phyloP scores from a whole-genome alignment of 2,888 invertebrate species.

The Toxonevra muliebris region DNA sequence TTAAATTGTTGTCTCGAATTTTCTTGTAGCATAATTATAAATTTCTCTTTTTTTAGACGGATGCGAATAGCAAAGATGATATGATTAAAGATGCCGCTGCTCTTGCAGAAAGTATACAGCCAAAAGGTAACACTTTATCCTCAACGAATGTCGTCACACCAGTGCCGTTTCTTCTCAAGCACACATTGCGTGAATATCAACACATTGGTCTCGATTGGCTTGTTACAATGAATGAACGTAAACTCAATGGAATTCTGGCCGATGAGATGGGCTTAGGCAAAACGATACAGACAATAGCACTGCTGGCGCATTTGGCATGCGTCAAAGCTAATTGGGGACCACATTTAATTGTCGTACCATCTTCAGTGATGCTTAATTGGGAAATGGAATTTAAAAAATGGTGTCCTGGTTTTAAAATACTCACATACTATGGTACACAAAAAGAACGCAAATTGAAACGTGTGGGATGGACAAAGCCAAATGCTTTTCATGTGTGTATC shows the following conservation, averaged over 20 bases:
- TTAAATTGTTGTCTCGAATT: no score
- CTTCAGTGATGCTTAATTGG: conserved; percentile 99
- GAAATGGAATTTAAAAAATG: conserved; percentile 99
- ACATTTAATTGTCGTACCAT: conserved; percentile 98
- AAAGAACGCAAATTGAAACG: conserved; percentile 93
- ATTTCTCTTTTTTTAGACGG: conserved; percentile 35
- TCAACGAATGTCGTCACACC: conserved; percentile 93
- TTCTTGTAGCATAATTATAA: not conserved
- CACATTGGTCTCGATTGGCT: conserved; percentile 98
- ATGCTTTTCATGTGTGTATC: conserved; percentile 98
- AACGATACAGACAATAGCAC: conserved; percentile 95
- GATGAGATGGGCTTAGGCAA: conserved; percentile 98
- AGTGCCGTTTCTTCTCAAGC: conserved; percentile 92
- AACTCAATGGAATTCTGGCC: conserved; percentile 94
- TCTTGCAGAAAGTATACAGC: conserved; percentile 95
- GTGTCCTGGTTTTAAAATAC: conserved; percentile 99
- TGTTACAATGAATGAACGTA: conserved; percentile 93
- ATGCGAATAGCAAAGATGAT: conserved; percentile 68
- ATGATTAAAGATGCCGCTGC: conserved; percentile 93
- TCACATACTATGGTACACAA: conserved; percentile 97
- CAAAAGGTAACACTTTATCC: conserved; percentile 95
- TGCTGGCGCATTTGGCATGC: conserved; percentile 92
- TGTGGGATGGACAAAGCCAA: conserved; percentile 97
- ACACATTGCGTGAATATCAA: conserved; percentile 89
- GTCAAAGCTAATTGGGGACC: conserved; percentile 95